These are phyloP conservation scores for Plusia festucae DNA, from an alignment of 2,888 invertebrate genomes.

Conservation along the genomic window DNA sequence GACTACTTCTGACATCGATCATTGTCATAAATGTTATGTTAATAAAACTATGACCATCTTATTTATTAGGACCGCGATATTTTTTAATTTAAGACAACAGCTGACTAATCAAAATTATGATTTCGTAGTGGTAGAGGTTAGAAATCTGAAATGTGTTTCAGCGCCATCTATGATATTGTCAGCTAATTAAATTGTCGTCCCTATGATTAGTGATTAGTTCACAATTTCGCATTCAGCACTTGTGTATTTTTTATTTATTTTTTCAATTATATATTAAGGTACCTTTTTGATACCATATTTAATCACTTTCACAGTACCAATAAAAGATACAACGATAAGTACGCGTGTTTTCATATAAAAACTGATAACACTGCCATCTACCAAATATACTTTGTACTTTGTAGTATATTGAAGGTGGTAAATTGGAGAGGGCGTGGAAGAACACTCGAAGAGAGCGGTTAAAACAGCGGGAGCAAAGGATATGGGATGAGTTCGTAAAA, in stretches of 20 bases:
- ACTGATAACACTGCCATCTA: constrained; percentile 25
- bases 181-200: background rate
- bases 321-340: too few relatives aligned
- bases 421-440: constrained; percentile 79
- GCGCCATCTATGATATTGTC: constrained; percentile 15
- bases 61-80: background rate
- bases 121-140: background rate
- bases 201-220: too few relatives aligned
- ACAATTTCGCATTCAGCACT: too few relatives aligned
- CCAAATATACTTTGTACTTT: constrained; percentile 21
- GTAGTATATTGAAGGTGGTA: constrained; percentile 78
- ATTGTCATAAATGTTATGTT: background rate
- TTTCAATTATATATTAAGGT: too few relatives aligned
- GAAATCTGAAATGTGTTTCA: constrained; percentile 4
- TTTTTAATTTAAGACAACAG: background rate
- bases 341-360: background rate
- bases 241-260: too few relatives aligned
- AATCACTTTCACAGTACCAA: too few relatives aligned
- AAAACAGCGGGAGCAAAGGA: constrained; percentile 78
- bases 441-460: constrained; percentile 75
- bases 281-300: too few relatives aligned
- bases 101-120: background rate
- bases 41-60: background rate
- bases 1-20: background rate
- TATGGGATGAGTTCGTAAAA: constrained; percentile 83